Base-by-base conservation (phyloP, 1,140 invertebrate species). In the Archivesica marissinica region DNA sequence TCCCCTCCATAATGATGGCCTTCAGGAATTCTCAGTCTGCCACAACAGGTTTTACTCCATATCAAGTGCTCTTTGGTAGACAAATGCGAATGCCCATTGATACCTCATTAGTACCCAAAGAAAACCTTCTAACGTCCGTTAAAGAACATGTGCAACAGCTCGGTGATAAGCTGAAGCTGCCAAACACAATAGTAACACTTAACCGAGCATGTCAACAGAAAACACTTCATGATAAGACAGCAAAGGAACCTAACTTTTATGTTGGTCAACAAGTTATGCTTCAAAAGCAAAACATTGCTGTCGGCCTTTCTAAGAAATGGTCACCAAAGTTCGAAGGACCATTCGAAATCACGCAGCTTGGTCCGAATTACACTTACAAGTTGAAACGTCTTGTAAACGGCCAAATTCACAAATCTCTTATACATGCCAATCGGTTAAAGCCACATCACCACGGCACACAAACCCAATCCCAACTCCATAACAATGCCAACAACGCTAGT, bases 41-140 rank as follows among this genome's bases (percentile, higher is more conserved):
- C 25, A 41, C 38, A n/a, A 78, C 72, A 13, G 59, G 82, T 70
- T 83, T 66, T 7, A 82, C 59, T 35, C 61, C 81, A 0, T 85
- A 30, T 54, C 30, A 66, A 59, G 17, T 76, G 17, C 6, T 80
- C 0, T 85, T 75, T 80, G 82, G 68, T 25, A 70, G 66, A 79
- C 28, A 75, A 76, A 85, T 80, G 82, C 39, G 13, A 13, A 33
- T 85, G n/a, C 76, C 68, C n/a, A 17, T 85, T n/a, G 76, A 87
- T 50, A 38, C 64, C 30, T 11, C n/a, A 1, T 38, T 76, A 13
- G 68, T 81, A 11, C 76, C 75, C 11, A 52, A 61, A 52, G n/a
- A 15, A 23, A 28, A 6, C 33, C 30, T 39, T 3, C 35, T 23
- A 2, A 6, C 1, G 38, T 47, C 25, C 30, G 44, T 64, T 64